Evolutionary conservation across 2,888 invertebrate species (phyloP).

Genomic region (Amblyjoppa fuscipennis): DNA sequence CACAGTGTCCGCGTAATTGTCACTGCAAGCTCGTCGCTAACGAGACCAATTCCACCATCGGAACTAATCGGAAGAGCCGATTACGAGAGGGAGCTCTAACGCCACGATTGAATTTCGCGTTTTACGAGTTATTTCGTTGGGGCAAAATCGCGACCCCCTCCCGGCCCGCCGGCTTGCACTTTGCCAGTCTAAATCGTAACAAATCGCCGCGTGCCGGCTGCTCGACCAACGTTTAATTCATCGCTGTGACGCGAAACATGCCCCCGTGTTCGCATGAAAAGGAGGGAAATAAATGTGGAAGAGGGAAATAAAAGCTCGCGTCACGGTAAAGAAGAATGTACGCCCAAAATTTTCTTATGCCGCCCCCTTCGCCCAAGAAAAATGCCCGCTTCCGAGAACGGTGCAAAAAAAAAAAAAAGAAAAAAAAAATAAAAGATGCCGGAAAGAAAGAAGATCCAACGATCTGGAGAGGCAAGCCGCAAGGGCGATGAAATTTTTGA

Average conservation of each 20-base stretch:
- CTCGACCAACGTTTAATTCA: conserved; percentile 7
- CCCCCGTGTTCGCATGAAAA: neutral
- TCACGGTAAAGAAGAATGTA: neutral
- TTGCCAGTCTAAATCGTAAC: neutral
- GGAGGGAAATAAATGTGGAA: neutral
- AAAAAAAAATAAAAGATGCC: neutral
- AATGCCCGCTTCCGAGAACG: neutral
- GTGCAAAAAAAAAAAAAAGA: neutral
- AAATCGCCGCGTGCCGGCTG: neutral
- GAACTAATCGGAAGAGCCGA: conserved; percentile 1
- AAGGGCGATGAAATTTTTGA: neutral
- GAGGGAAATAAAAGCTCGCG: neutral
- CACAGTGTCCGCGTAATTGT: too few relatives aligned
- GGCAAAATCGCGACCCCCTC: neutral
- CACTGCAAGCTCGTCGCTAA: too few relatives aligned
- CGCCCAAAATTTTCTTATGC: neutral
- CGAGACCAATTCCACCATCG: too few relatives aligned
- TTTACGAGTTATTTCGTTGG: conserved; percentile 54
- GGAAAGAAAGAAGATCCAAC: neutral
- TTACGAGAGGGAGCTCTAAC: neutral
- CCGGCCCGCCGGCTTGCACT: too few relatives aligned
- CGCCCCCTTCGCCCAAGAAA: neutral
- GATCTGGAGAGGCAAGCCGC: neutral
- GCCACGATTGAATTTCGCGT: conserved; percentile 51
- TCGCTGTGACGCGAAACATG: conserved; percentile 1